Evolutionary conservation across 2,797 vertebrate species (phyloP), one percentile per base, ranked within the genome.

Genomic region (Siniperca undulata): DNA sequence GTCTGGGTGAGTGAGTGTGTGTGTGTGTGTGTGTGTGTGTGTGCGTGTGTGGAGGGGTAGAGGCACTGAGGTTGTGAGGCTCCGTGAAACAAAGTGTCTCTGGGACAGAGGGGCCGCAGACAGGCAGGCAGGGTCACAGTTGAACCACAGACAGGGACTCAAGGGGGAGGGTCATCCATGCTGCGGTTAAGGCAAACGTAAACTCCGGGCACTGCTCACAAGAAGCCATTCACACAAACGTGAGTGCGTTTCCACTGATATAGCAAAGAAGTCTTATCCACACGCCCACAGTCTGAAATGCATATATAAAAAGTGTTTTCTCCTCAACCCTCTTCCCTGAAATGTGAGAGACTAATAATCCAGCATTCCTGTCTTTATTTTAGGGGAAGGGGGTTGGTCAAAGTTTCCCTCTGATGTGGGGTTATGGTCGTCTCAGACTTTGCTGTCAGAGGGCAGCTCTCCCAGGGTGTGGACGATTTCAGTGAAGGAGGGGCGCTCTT

Each of bases 401-500:
- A 69, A 79, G 75, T 73, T 79, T 64, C 84, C 76, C 79, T 77
- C n/a, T 56, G 73, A 7, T 52, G 74, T 7, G 46, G 58, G 67
- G 38, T 56, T 12, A 56, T 2, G 64, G 38, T 53, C 8, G 30
- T 75, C 86, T 98, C 96, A 99, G 85, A 97, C 97, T 95, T 98
- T 99, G 96, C 96, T 97, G 95, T 99, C 97, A 1, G 97, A 93
- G 0, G 97, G 94, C 89, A 95, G 93, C 83, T 98, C 97, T 80
- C 96, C 97, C 22, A 99, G 96, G 70, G 93, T 27, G 12, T 96
- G 95, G 87, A 97, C 94, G 0, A 99, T 95, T 88, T 99, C 98
- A 0, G 97, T 97, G 95, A 99, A 99, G 70, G 98, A 98, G 8
- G 98, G 99, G 12, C 98, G 97, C 82, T 99, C 98, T 93, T 99